Evolutionary conservation across 2,797 vertebrate genomes (phyloP), one percentile per base, ranked within the genome.

Genomic region (Pitangus sulphuratus): DNA sequence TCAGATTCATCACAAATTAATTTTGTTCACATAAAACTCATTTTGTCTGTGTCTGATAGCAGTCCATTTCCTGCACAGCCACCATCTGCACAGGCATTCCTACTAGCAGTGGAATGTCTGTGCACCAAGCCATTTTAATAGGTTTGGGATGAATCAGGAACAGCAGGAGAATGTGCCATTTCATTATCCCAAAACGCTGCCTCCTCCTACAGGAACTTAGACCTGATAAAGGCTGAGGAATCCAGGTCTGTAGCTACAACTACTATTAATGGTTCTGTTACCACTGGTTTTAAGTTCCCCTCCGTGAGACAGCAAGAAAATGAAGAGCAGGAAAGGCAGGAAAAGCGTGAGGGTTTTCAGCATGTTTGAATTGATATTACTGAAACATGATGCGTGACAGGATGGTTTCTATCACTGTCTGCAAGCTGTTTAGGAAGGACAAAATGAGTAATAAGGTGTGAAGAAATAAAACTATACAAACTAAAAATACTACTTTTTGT

Each of bases 401-500:
- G 51, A 56, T 64, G 45, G 40, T 72, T 89, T 48, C 65, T 95
- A 12, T 79, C 2, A 0, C 78, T 76, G 30, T 66, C 70, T 87
- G 17, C 79, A 80, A 42, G 79, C 75, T 85, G 15, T 30, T 87
- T 18, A 45, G 71, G 68, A 85, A 76, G 60, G 33, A 66, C 71
- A 90, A 71, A 56, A 56, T 53, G 57, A 84, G 45, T 61, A 85
- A 69, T 61, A 42, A 87, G 51, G 54, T 87, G 47, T 87, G 79
- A 92, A 87, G 48, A 47, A 82, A 13, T 53, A 78, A 74, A 58
- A 72, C 22, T 76, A 0, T 13, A 50, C 45, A n/a, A 81, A 57
- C 44, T 68, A 69, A 84, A 95, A 94, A 66, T 82, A 91, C 3
- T 58, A 51, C 28, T 83, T 12, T 47, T 71, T 81, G 61, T 61